phyloP scores from a whole-genome alignment of 2,888 invertebrate species.

The Embidobia sp. region DNA sequence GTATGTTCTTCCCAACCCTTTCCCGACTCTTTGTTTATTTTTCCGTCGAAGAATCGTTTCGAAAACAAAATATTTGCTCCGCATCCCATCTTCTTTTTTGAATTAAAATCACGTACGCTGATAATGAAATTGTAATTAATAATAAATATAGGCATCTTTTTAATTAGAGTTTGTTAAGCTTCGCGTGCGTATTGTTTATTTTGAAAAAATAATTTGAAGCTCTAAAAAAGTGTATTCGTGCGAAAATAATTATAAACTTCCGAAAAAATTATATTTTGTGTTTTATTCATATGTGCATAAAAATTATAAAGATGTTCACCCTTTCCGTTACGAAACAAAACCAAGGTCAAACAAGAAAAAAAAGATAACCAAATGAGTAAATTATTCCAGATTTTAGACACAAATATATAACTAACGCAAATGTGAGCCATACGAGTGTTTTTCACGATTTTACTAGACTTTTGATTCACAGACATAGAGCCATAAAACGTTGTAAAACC shows the following conservation, averaged over 20 bases:
- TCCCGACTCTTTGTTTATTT: conserved; percentile 3
- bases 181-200: no score
- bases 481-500: conserved; percentile 18
- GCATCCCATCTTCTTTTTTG: conserved; percentile 14
- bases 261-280: no score
- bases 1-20: no score
- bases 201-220: no score
- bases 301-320: no score
- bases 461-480: no score
- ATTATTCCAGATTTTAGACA: background rate
- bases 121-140: conserved; percentile 27
- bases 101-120: conserved; percentile 17
- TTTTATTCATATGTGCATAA: no score
- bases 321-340: no score
- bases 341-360: background rate
- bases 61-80: conserved; percentile 16
- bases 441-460: conserved; percentile 31
- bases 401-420: conserved; percentile 28
- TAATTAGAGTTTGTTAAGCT: no score
- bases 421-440: conserved; percentile 21
- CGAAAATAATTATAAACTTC: no score
- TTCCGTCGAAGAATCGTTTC: conserved; percentile 1
- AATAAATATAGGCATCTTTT: conserved; percentile 31
- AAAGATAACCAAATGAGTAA: background rate
- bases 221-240: no score